Base-by-base conservation (phyloP, 2,888 invertebrate species). In the Stenodema calcarata region DNA sequence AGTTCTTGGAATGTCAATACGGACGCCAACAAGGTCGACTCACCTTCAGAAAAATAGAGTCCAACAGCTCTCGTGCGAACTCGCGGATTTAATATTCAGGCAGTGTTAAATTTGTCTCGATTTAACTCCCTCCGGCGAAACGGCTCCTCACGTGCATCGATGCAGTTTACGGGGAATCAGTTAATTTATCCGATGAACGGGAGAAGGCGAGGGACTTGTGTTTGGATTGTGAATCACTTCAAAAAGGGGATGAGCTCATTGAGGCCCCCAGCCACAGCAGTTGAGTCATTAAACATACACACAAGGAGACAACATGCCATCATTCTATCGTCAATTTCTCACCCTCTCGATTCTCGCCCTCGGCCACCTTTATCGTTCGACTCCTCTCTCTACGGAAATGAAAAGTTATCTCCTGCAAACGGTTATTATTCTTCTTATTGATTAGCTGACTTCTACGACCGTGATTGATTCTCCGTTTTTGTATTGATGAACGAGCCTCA, bases 271-370 rank as follows among this genome's bases (percentile, higher is more conserved):
- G n/a, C n/a, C n/a, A n/a, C 12, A 27, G 23, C 42, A 44, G 80
- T 28, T 80, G 80, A 80, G 80, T 80, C 80, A 80, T 80, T 80
- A 80, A 28, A 50, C 50, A 80, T 50, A 80, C 80, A 80, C 47
- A 79, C 28, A 44, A 47, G 27, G 27, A 44, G 42, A 79, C 80
- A 80, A 80, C 80, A 47, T 78, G 78, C 78, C 44, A 78, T 78
- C 80, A 80, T 80, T 80, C 50, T 30, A 30, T 30, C 50, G 50
- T 80, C 80, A 80, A 50, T 80, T 54, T 80, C 44, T 54, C 28
- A n/a, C 80, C 44, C 80, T 80, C 47, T 54, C 35, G n/a, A n/a
- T 75, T 75, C 42, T 7, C 3, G 23, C 23, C 23, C 18, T 9
- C 27, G 23, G 62, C 62, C 62, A 62, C 62, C 27, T 23, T 27